Conservation (phyloP, 2,888 invertebrate genomes). For the Boloria euphrosyne region DNA sequence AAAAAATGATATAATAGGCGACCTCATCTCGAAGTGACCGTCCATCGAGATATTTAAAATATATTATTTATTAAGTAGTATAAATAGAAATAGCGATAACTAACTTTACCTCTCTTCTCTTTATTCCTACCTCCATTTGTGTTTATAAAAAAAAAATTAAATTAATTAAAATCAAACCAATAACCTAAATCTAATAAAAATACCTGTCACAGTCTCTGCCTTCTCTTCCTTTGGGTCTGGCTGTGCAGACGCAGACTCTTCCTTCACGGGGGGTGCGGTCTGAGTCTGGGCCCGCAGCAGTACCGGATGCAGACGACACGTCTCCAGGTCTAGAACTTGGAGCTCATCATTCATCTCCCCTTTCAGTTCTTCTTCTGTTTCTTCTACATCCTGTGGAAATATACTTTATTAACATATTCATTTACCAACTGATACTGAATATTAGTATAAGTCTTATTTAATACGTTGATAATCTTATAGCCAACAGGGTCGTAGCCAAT, state of each 20-base stretch:
- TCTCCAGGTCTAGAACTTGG: constrained; percentile 87
- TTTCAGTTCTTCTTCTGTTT: constrained; percentile 90
- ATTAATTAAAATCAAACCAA: neutral
- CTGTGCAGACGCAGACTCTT: constrained; percentile 14
- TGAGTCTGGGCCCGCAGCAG: constrained; percentile 51
- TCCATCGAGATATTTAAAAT: no score
- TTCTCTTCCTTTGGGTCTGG: constrained; percentile 44
- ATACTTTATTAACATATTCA: constrained; percentile 1
- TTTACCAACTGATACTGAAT: neutral
- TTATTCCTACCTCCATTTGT: no score
- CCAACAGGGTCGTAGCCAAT: no score
- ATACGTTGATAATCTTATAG: no score
- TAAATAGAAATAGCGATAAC: no score
- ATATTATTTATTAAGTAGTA: no score
- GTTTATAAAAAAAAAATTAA: no score
- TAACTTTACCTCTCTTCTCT: no score
- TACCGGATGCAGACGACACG: constrained; percentile 87
- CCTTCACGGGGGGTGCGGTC: constrained; percentile 38
- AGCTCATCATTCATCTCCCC: constrained; percentile 93
- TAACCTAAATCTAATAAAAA: neutral
- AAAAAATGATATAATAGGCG: neutral
- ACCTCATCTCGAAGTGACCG: no score
- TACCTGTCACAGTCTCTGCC: constrained; percentile 53
- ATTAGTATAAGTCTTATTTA: no score
- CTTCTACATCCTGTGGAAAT: constrained; percentile 87